A percentile compares a stretch with the other conserved stretches of the same genome.
These are phyloP conservation scores for Gulo gulo DNA, from an alignment of 2,113 vertebrate genomes.

Conservation along the genomic window DNA sequence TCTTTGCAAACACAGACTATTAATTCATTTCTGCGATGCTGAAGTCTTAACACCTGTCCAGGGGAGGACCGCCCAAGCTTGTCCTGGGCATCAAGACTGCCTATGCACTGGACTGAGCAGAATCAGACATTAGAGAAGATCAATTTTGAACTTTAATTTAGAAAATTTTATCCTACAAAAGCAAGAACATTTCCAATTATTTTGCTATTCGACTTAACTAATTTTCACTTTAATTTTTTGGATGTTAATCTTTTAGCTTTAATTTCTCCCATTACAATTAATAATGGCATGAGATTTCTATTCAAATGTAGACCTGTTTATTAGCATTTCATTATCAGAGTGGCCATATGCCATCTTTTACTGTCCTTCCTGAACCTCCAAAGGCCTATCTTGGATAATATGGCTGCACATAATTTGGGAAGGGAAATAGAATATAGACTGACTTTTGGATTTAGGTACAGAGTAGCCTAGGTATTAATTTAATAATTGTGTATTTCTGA, in stretches of 20 bases:
- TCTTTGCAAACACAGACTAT: background rate
- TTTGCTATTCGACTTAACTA: slow-evolving; percentile 1
- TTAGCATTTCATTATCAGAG: background rate
- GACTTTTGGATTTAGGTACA: background rate
- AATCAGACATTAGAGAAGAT: background rate
- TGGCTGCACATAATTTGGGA: background rate
- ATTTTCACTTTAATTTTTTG: background rate
- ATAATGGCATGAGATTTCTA: background rate
- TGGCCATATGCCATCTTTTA: background rate
- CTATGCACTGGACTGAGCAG: background rate
- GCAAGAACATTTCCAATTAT: background rate
- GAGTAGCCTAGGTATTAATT: background rate
- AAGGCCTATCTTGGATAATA: background rate
- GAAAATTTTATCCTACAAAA: background rate
- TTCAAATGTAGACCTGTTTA: background rate
- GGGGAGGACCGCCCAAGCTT: background rate
- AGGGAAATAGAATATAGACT: background rate
- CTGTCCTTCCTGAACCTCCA: background rate
- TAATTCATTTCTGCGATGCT: background rate
- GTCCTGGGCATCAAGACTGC: background rate
- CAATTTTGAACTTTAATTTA: background rate
- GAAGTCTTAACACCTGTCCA: no score
- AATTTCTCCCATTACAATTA: background rate
- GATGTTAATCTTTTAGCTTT: background rate
- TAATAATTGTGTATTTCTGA: background rate